Evolutionary conservation across 2,888 invertebrate genomes (phyloP), one percentile per base, ranked within the genome.

Genomic region (Hecatera dysodea): DNA sequence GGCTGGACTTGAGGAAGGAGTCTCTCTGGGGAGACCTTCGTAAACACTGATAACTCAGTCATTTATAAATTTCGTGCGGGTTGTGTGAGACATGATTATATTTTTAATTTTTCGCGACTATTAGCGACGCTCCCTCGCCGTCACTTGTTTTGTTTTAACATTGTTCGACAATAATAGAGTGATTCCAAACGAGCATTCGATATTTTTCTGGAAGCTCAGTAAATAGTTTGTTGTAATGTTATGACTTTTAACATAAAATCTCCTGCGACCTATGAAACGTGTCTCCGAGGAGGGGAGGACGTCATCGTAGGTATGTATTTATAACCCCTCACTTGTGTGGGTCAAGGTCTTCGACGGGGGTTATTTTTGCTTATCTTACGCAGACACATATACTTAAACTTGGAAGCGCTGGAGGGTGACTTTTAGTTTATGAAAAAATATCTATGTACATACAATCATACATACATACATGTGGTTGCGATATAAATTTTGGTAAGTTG

Each of bases 311-410:
- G 27, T 46, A 59, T 57, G 27, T 46, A 59, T 57, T 57, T 33
- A 29, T 53, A 39, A 11, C 24, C 22, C n/a, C n/a, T 12, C 5
- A 39, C 19, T 27, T 24, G n/a, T 29, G 12, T 12, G 36, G 69
- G 33, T 68, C 69, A 76, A 75, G 76, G 53, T 53, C n/a, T n/a
- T 12, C 8, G 22, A 11, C 39, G 22, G 6, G n/a, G n/a, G 39
- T 36, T 44, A 46, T 24, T 55, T 22, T 22, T n/a, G 11, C 33
- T 73, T 74, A 52, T 67, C 39, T 52, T 42, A 39, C 29, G 44
- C 29, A 36, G 36, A 33, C 50, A 39, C 22, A 56, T 42, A 29
- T 55, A n/a, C n/a, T n/a, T n/a, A 19, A 65, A 56, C 36, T 27
- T 44, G 17, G 17, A 72, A 27, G 33, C 7, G 42, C 42, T 17